phyloP scores from a whole-genome alignment of 1,140 invertebrate species.

The Parapsyche elsis region DNA sequence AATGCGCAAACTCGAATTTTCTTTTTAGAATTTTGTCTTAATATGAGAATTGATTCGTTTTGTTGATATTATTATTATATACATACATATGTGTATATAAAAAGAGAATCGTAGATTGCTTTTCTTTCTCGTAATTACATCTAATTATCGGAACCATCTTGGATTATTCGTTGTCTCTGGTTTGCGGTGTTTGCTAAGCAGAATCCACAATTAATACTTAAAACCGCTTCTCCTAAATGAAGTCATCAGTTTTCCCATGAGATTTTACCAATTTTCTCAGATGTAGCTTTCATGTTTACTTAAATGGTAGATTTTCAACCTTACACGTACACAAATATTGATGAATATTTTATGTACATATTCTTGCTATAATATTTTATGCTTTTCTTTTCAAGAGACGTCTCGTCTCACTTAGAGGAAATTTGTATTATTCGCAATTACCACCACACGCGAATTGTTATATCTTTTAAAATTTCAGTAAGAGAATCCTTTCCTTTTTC shows the following conservation, averaged over 20 bases:
- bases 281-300: neutral
- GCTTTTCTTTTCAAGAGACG: too few relatives aligned
- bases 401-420: too few relatives aligned
- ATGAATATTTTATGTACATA: too few relatives aligned
- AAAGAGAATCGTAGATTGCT: neutral
- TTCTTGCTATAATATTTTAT: too few relatives aligned
- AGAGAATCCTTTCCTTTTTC: too few relatives aligned
- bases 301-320: neutral
- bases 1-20: too few relatives aligned
- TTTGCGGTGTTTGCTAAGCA: neutral
- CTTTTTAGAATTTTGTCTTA: neutral
- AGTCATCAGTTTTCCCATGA: constrained; percentile 23
- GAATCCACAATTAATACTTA: neutral
- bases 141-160: neutral
- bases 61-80: neutral
- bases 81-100: neutral
- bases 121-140: neutral
- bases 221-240: neutral
- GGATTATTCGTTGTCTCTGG: neutral
- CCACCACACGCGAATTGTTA: too few relatives aligned
- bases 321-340: too few relatives aligned
- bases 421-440: too few relatives aligned
- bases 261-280: constrained; percentile 6
- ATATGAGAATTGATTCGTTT: neutral
- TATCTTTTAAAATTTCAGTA: too few relatives aligned